Base-by-base conservation (phyloP, 2,797 vertebrate genomes). In the Sebastes flavidus region DNA sequence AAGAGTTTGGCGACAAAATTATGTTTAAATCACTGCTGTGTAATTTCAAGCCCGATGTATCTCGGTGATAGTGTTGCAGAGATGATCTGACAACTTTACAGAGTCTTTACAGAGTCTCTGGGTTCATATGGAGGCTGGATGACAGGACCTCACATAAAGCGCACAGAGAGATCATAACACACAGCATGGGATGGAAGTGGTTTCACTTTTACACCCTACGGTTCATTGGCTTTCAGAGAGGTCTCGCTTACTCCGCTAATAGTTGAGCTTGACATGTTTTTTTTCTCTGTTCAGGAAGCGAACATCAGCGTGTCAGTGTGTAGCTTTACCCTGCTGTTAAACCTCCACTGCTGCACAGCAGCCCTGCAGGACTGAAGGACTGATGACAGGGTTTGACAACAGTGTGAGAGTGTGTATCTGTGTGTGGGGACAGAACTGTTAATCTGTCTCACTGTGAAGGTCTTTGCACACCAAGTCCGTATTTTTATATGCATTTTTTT, bases 101-200 rank as follows among this genome's bases (percentile, higher is more conserved):
- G 36, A 75, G 22, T 65, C 34, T 58, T 75, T 42, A 56, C 70
- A 36, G 36, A 75, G 22, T 65, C 34, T 58, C 73, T 25, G 65
- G n/a, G 30, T 29, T 76, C 27, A 24, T n/a, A n/a, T 55, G 46
- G 22, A 59, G 55, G 54, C 70, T 20, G 56, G 61, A 79, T 86
- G 83, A 78, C 78, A 82, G 80, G 65, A 84, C 73, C 73, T 84
- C 83, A 76, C 73, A 67, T 80, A 29, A 56, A 73, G 68, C 67
- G 2, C 80, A 69, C 74, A 22, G 36, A 77, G 72, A 65, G 56
- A 80, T 90, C 82, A 75, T 34, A 72, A 80, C 80, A 82, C 74
- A 10, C 77, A 84, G 82, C 62, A 46, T 72, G 88, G 32, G 67
- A 83, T 75, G 62, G 59, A 83, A 61, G 70, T 52, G 38, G 52